Evolutionary conservation across 2,797 vertebrate species (phyloP), one percentile per base, ranked within the genome.

Genomic region (Pempheris klunzingeri): DNA sequence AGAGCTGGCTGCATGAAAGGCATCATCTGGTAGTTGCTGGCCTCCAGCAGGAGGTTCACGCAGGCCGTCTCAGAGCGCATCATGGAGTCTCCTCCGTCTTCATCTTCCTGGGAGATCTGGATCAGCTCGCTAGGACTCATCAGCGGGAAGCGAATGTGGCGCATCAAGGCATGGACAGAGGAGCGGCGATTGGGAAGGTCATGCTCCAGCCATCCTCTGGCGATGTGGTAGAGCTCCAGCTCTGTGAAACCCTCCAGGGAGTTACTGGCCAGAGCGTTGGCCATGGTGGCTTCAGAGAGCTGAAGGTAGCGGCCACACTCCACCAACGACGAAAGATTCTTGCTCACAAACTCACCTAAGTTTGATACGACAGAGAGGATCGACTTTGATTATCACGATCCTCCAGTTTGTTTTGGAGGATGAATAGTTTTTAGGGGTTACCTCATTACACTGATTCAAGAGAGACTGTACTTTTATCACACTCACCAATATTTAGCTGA

Each of bases 21-120:
- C 92, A 96, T 93, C 95, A 96, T 96, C 92, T 96, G 96, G 88
- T 96, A 96, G 89, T 96, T 96, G 86, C 95, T 96, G 81, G 96
- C 96, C 83, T 96, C 95, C 80, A 96, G 91, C 60, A 96, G 92
- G 3, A 96, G 95, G 92, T 95, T 96, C 15, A 96, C 92, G 2
- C 94, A 96, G 61, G 91, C 90, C 0, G 95, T 92, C 3, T 95
- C 89, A 0, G 93, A 91, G 38, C 94, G 93, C 94, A 96, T 95
- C 83, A 94, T 62, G 14, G 92, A 80, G 57, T 85, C 5, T 3
- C 18, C 58, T 5, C 44, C 87, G 1, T 89, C 92, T 32, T 92
- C 92, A 2, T 95, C 92, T 1, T 92, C 93, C 90, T 96, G 95
- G 49, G 95, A 96, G 87, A 96, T 95, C 83, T 95, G 94, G 8